Conservation (phyloP, 2,888 invertebrate genomes). For the Neocrepidodera transversa region DNA sequence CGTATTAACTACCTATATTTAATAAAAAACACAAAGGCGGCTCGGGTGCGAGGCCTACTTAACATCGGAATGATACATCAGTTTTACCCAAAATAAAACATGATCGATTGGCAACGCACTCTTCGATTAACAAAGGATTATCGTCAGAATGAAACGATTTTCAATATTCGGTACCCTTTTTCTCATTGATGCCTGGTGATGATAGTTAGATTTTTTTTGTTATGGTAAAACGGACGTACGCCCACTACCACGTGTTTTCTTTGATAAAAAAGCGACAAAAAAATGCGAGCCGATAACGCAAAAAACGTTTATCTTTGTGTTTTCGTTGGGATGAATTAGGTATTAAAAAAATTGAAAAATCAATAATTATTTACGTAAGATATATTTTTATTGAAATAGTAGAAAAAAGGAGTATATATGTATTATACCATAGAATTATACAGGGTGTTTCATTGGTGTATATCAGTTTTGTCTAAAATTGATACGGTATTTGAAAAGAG, state of each 20-base stretch:
- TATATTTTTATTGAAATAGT: no score
- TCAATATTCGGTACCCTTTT: constrained; percentile 43
- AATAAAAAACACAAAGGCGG: constrained; percentile 9
- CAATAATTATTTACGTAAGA: no score
- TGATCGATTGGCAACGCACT: constrained; percentile 60
- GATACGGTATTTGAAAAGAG: no score
- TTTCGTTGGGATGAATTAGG: constrained; percentile 10
- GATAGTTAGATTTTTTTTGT: constrained; percentile 50
- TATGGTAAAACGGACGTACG: constrained; percentile 54
- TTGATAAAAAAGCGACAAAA: constrained; percentile 33
- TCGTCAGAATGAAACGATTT: constrained; percentile 45
- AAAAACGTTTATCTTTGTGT: constrained; percentile 38
- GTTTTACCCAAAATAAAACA: constrained; percentile 57
- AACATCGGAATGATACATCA: constrained; percentile 55
- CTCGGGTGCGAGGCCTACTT: constrained; percentile 13
- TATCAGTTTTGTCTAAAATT: no score
- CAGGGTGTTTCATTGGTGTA: no score
- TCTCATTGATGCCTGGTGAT: constrained; percentile 21
- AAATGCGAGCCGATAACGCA: constrained; percentile 40
- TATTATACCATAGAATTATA: no score
- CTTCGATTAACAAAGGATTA: constrained; percentile 60
- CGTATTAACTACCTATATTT: constrained; percentile 1
- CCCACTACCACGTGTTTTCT: constrained; percentile 52
- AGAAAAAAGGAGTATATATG: no score
- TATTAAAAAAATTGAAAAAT: background rate